These are phyloP conservation scores for Ranitomeya variabilis DNA, from an alignment of 2,113 vertebrate species.

Conservation along the genomic window DNA sequence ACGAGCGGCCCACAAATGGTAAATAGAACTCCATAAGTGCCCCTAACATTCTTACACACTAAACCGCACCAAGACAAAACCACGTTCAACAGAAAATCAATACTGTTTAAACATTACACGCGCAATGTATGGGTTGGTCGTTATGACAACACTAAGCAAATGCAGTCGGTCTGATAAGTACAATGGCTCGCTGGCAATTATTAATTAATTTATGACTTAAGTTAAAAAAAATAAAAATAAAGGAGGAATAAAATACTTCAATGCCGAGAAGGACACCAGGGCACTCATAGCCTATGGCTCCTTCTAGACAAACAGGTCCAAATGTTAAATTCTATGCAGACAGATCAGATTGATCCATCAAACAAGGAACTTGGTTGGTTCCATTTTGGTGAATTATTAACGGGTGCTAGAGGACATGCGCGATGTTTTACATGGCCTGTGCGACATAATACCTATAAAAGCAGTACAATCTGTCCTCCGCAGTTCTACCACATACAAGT, in stretches of 20 bases:
- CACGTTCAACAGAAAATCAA: conserved; percentile 46
- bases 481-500: neutral
- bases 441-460: neutral
- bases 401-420: neutral
- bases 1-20: neutral
- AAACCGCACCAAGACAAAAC: conserved; percentile 24
- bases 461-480: neutral
- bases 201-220: conserved; percentile 49
- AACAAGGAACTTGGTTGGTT: neutral
- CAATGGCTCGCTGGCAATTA: conserved; percentile 34
- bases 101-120: conserved; percentile 53
- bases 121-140: conserved; percentile 37
- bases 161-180: conserved; percentile 26
- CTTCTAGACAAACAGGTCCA: neutral
- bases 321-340: neutral
- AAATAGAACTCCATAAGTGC: conserved; percentile 10
- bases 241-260: conserved; percentile 38
- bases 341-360: neutral
- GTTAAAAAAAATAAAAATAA: neutral
- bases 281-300: conserved; percentile 1
- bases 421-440: neutral
- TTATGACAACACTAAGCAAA: conserved; percentile 42
- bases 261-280: neutral
- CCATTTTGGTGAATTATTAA: conserved; percentile 23
- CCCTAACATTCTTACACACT: conserved; percentile 40